Base-by-base conservation (phyloP, 2,113 vertebrate genomes). In the Zeus faber region DNA sequence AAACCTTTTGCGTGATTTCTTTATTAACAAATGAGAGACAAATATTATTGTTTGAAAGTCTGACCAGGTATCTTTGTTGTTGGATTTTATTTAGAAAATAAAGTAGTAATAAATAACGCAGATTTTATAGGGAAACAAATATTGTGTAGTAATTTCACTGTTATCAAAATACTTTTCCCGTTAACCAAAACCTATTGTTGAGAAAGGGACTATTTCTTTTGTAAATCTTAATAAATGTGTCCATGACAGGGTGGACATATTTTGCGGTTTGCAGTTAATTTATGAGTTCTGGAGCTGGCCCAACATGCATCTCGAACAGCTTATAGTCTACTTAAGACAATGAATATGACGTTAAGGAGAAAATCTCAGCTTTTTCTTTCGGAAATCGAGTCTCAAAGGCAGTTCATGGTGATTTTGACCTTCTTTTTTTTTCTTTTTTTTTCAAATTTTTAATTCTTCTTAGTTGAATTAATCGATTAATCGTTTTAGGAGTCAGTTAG, bases 61-160 rank as follows among this genome's bases (percentile, higher is more conserved):
- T 56, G 54, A 45, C 24, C 54, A 45, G 24, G 45, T 45, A 56
- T 56, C n/a, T 57, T 33, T 46, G 20, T 47, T 57, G 16, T 35
- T 47, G 33, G 25, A 31, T 57, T 47, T 57, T 35, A 57, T 46
- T 57, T 57, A n/a, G 41, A 57, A 20, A 57, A 57, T 16, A 51
- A 35, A 35, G 49, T 51, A 29, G n/a, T n/a, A n/a, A n/a, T 29
- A 4, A 35, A 27, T 51, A 1, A 35, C 6, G 1, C 46, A 27
- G 46, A 27, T 49, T 49, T 49, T 26, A 49, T 49, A 49, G 22
- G 11, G 44, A 46, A 46, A 49, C 48, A 35, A 21, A 33, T 51
- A 35, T 3, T 51, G 33, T 51, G 16, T 29, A 3, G 10, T 51
- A 5, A 35, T 51, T 33, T 51, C 49, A 35, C 26, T 49, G 26